Base-by-base conservation (phyloP, 2,888 invertebrate species). In the Ophion ventricosus region DNA sequence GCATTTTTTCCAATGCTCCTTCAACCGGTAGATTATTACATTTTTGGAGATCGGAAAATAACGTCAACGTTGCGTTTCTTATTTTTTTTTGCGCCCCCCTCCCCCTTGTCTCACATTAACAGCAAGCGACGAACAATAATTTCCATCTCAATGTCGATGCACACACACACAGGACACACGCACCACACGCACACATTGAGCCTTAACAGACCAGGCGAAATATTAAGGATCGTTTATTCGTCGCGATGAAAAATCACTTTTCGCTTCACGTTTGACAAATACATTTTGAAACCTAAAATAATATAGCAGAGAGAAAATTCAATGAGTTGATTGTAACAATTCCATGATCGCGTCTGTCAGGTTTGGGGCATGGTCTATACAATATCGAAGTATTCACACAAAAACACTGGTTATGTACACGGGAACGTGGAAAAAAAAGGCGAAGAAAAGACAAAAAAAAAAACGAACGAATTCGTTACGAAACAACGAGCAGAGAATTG, bases 1-100 rank as follows among this genome's bases (percentile, higher is more conserved):
- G 56, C 63, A 64, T 54, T 66, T 59, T 59, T 59, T 54, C 26
- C 63, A 72, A 74, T 63, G 74, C 49, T 81, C 69, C 59, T 84
- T 81, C 81, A 64, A 81, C 84, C 84, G 78, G 80, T 74, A 84
- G 81, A 84, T 80, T 57, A 84, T 80, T 57, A 40, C 66, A 80
- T 76, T 23, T 73, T 79, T 82, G 23, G 66, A 73, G 56, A 80
- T 72, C 29, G 80, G 77, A 67, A 76, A 43, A 35, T 5, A 76
- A 83, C 72, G 70, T 80, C 75, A 76, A 83, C 63, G 40, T 35
- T 56, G 7, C 56, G 56, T 66, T 66, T 56, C 20, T 63, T 26
- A 26, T 63, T 69, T 20, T 43, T 66, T 56, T 80, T 61, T 29
- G 40, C 69, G 29, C 63, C 57, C 35, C 26, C 20, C 54, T 7